These are phyloP conservation scores for Blastobasis lacticolella DNA, from an alignment of 2,888 invertebrate species.

Conservation along the genomic window DNA sequence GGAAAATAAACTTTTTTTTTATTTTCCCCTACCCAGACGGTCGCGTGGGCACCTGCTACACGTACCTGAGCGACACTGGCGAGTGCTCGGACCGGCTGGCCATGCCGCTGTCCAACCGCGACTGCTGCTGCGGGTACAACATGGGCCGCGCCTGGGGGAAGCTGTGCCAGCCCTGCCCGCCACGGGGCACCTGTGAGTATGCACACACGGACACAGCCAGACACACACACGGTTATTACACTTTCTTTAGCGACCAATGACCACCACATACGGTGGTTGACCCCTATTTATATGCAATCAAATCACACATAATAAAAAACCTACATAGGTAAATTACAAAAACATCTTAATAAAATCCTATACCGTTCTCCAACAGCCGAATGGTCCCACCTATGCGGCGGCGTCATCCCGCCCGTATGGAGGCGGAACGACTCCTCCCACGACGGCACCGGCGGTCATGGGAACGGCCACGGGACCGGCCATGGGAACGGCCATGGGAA, in stretches of 20 bases:
- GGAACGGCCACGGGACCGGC: slow-evolving; percentile 14
- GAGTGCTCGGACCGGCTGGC: slow-evolving; percentile 81
- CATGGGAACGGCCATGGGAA: slow-evolving; percentile 9
- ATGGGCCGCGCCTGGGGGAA: slow-evolving; percentile 91
- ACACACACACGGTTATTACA: slow-evolving; percentile 33
- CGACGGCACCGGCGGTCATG: slow-evolving; percentile 19
- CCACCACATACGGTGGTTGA: too few relatives aligned
- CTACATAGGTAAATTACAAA: too few relatives aligned
- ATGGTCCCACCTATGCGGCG: slow-evolving; percentile 75
- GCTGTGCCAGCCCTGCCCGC: slow-evolving; percentile 84
- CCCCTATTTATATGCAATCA: too few relatives aligned
- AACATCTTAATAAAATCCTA: too few relatives aligned
- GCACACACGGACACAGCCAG: slow-evolving; percentile 41
- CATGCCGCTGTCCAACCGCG: slow-evolving; percentile 83
- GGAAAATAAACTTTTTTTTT: neutral
- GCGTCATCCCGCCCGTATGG: slow-evolving; percentile 53
- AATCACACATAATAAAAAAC: too few relatives aligned
- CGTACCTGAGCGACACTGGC: slow-evolving; percentile 78
- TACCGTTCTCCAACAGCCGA: slow-evolving; percentile 55
- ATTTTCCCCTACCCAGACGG: too few relatives aligned
- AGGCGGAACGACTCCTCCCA: slow-evolving; percentile 46
- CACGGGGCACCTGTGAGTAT: slow-evolving; percentile 49
- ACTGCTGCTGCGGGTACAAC: slow-evolving; percentile 90
- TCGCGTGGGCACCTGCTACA: slow-evolving; percentile 85
- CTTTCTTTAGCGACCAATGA: too few relatives aligned